Percentiles rank a stretch among this genome's conserved stretches.
Conservation (phyloP, 2,797 vertebrate species). For the Peromyscus aztecus region DNA sequence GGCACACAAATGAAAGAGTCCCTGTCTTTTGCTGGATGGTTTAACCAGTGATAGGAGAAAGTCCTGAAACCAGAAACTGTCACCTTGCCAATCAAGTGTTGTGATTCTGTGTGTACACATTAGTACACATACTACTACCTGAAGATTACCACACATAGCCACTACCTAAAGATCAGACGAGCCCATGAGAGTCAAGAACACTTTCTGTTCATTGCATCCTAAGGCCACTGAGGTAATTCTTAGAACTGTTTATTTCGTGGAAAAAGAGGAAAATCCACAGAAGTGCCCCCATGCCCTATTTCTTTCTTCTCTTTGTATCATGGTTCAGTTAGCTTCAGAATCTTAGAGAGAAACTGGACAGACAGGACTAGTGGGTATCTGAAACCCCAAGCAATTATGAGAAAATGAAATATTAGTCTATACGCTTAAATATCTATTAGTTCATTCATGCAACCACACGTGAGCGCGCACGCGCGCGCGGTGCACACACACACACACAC, state of each 20-base stretch:
- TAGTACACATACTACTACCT: not conserved
- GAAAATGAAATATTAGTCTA: not conserved
- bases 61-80: not conserved
- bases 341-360: not conserved
- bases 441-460: not conserved
- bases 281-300: not conserved
- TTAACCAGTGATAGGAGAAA: not conserved
- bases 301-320: not conserved
- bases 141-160: too few species aligned
- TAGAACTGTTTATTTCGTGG: not conserved
- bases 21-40: not conserved
- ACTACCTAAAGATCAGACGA: not conserved
- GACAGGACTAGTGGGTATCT: not conserved
- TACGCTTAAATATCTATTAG: not conserved
- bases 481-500: not conserved
- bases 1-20: not conserved
- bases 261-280: not conserved
- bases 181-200: not conserved
- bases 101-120: accelerated
- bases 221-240: not conserved
- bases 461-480: too few species aligned
- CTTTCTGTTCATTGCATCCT: not conserved
- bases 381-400: not conserved
- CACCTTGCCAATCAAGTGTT: not conserved
- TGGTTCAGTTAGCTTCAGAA: not conserved